Percentiles rank a stretch among this genome's conserved stretches.
These are phyloP conservation scores for Diuraphis noxia DNA, from an alignment of 1,140 invertebrate species.

Conservation along the genomic window DNA sequence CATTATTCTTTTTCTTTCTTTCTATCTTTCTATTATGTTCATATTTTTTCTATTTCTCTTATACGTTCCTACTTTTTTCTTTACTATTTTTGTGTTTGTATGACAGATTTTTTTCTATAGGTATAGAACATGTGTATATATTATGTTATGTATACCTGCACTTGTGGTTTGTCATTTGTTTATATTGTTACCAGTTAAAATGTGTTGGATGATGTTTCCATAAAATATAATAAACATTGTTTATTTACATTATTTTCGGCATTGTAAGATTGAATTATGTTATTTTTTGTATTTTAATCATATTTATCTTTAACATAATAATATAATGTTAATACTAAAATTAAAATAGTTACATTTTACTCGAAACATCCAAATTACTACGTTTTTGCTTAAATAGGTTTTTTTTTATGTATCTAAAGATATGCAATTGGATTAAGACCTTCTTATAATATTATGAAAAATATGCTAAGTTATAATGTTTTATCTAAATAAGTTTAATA, in stretches of 20 bases:
- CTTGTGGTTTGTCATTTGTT: background rate
- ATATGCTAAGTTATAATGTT: background rate
- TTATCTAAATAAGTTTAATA: background rate
- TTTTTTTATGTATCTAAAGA: background rate
- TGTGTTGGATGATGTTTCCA: background rate
- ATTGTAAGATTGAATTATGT: background rate
- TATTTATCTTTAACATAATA: background rate
- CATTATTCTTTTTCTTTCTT: background rate
- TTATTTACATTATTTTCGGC: background rate
- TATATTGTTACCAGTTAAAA: background rate
- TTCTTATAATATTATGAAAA: background rate
- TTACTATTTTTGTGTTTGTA: background rate
- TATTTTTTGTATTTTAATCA: background rate
- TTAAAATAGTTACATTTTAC: background rate
- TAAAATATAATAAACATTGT: background rate
- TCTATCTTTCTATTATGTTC: background rate
- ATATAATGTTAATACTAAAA: background rate
- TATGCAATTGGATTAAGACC: background rate
- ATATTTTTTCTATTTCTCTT: background rate
- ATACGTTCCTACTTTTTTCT: background rate
- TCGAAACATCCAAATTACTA: background rate
- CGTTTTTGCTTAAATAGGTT: background rate
- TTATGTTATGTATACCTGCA: background rate
- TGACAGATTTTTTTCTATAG: background rate
- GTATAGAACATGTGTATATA: background rate